Percentiles rank a stretch among this genome's conserved stretches.
phyloP scores from a whole-genome alignment of 2,113 vertebrate genomes.

The Sardina pilchardus region DNA sequence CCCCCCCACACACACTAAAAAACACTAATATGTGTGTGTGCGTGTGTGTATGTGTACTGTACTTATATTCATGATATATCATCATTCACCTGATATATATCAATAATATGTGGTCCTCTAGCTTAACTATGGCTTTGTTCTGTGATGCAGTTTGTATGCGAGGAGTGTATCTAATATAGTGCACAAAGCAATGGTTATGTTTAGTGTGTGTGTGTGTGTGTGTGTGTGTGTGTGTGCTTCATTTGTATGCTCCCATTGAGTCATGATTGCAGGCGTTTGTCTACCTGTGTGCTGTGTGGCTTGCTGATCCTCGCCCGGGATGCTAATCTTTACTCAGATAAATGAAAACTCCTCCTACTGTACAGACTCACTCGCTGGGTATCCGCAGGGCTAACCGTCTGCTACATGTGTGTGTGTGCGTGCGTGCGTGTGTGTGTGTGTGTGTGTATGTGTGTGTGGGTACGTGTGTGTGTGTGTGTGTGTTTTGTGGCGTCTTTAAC shows the following conservation, averaged over 20 bases:
- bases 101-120: too few relatives aligned
- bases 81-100: too few relatives aligned
- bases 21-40: background rate
- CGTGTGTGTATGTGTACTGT: too few relatives aligned
- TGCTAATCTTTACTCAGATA: constrained; percentile 11
- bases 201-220: too few relatives aligned
- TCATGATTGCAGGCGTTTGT: too few relatives aligned
- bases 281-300: background rate
- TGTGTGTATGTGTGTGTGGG: background rate
- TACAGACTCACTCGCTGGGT: too few relatives aligned
- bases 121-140: too few relatives aligned
- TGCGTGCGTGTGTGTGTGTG: background rate
- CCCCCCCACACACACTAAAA: too few relatives aligned
- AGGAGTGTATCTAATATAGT: too few relatives aligned
- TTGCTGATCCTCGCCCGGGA: constrained; percentile 28
- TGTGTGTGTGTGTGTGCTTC: constrained; percentile 2
- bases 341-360: constrained; percentile 32
- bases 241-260: constrained; percentile 2
- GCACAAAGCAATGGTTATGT: too few relatives aligned
- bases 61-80: too few relatives aligned
- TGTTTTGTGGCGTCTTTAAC: constrained; percentile 44
- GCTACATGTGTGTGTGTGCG: constrained; percentile 27
- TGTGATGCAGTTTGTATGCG: too few relatives aligned
- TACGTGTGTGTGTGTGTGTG: constrained; percentile 33
- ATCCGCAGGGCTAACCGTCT: background rate